Evolutionary conservation across 2,888 invertebrate genomes (phyloP).

Genomic region (Lagria hirta): DNA sequence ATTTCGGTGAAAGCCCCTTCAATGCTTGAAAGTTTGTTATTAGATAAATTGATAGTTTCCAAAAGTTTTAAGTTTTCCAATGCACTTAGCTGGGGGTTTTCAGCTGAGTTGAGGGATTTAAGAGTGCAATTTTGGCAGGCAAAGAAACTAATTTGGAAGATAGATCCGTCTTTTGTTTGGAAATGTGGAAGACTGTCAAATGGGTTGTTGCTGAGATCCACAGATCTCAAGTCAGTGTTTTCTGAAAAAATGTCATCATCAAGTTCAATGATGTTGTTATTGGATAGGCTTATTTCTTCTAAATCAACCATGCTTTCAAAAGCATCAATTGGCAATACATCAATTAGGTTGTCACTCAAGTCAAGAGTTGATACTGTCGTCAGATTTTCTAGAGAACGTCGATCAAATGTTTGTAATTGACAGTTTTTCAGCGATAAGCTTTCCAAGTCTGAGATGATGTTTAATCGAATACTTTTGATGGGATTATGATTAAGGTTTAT

Average conservation of each 20-base stretch:
- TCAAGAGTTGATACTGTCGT: slow-evolving; percentile 65
- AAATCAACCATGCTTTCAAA: slow-evolving; percentile 68
- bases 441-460: slow-evolving; percentile 65
- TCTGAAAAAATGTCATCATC: slow-evolving; percentile 69
- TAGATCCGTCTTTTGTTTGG: slow-evolving; percentile 59
- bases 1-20: slow-evolving; percentile 60
- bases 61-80: slow-evolving; percentile 73
- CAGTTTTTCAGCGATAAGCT: slow-evolving; percentile 71
- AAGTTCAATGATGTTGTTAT: slow-evolving; percentile 68
- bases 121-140: slow-evolving; percentile 76
- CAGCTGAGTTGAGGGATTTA: slow-evolving; percentile 62
- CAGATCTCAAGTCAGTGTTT: slow-evolving; percentile 68
- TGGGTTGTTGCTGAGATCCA: slow-evolving; percentile 70
- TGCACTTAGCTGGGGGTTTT: too few relatives aligned
- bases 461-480: slow-evolving; percentile 62
- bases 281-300: slow-evolving; percentile 71
- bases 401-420: slow-evolving; percentile 64
- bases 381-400: slow-evolving; percentile 67
- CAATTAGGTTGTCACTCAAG: slow-evolving; percentile 69
- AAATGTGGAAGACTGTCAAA: slow-evolving; percentile 71
- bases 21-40: slow-evolving; percentile 60
- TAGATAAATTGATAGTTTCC: slow-evolving; percentile 49
- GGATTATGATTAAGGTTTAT: slow-evolving; percentile 72
- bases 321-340: slow-evolving; percentile 67
- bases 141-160: slow-evolving; percentile 67